Evolutionary conservation across 2,113 vertebrate species (phyloP).

Genomic region (Anseranas semipalmata): DNA sequence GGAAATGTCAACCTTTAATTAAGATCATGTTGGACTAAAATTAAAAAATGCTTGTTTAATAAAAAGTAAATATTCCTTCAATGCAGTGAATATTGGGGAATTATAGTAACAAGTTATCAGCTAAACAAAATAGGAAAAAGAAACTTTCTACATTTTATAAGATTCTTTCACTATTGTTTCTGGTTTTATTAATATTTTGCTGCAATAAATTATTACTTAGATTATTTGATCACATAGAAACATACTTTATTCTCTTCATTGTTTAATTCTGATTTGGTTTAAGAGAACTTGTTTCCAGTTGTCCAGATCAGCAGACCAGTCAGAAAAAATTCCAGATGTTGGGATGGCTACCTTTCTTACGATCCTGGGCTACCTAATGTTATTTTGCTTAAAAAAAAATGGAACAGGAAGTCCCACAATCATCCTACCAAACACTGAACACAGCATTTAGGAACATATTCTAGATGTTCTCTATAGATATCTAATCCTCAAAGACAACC

Average conservation of each 20-base stretch:
- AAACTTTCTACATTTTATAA: neutral
- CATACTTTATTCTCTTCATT: neutral
- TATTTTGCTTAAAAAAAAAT: neutral
- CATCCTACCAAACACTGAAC: neutral
- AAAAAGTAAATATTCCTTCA: neutral
- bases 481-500: neutral
- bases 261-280: neutral
- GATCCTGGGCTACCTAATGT: neutral
- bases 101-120: neutral
- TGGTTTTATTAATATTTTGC: neutral
- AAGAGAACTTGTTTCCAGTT: neutral
- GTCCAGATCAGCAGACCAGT: neutral
- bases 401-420: neutral
- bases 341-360: neutral
- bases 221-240: neutral
- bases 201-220: neutral
- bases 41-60: conserved; percentile 17
- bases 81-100: neutral
- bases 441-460: neutral
- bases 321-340: neutral
- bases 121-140: neutral
- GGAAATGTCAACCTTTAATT: conserved; percentile 58
- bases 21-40: neutral
- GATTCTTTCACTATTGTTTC: neutral
- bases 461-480: neutral